Evolutionary conservation across 1,140 invertebrate genomes (phyloP), one percentile per base, ranked within the genome.

Genomic region (Psix sp.): DNA sequence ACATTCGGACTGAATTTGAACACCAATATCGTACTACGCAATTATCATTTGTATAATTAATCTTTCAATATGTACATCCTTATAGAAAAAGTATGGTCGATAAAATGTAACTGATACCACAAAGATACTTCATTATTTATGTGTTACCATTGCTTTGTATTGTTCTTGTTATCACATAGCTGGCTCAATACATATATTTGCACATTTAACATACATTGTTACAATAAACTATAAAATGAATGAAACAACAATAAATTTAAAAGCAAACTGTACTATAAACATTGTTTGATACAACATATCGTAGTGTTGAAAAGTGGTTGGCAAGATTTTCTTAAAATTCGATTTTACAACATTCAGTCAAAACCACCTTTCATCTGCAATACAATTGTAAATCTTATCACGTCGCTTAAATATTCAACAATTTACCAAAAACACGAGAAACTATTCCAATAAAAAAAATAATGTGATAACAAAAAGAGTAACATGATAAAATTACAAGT

Each of bases 201-300:
- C 52, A 76, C 76, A 79, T 77, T 83, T 67, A 80, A 79, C 79
- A 84, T 83, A 81, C 49, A 81, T 79, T 82, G 74, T 79, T 77
- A 79, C 59, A 85, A 85, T 84, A 85, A 82, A 85, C 84, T 85
- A 83, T 85, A 81, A 83, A 84, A 78, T 77, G 76, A 81, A 79
- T 83, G 77, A 84, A 85, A 85, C 79, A 85, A 84, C 81, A 84
- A 84, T 77, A 74, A 78, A 72, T 79, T 80, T 36, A 51, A 48
- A 43, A 56, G 2, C 66, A 42, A 15, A 40, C 31, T 49, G 42
- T 54, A 65, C 52, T 65, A 43, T 29, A 60, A 72, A 76, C 38
- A 33, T 57, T 20, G 60, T 77, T 65, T 45, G 29, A 70, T 74
- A 52, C 49, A 75, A 54, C 42, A 21, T 57, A 60, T 52, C 33